Conservation (phyloP, 2,113 vertebrate genomes). For the Lophotis ruficrista region DNA sequence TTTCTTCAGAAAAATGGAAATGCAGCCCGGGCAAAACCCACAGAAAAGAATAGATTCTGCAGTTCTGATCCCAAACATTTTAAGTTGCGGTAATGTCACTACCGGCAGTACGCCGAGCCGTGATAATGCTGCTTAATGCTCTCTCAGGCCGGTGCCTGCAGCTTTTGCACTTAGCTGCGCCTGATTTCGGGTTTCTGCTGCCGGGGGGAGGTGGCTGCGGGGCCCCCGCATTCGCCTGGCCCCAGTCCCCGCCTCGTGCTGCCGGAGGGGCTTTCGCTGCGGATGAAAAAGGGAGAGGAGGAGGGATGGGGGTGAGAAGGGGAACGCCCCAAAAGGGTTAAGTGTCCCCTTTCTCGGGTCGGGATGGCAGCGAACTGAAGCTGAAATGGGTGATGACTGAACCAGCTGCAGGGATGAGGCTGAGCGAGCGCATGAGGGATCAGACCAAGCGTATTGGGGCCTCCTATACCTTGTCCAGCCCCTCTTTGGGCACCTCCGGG, state of each 20-base stretch:
- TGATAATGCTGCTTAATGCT: conserved; percentile 33
- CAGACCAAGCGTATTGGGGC: rapidly evolving
- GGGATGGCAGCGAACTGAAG: neutral
- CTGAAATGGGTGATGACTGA: neutral
- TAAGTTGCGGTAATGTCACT: conserved; percentile 2
- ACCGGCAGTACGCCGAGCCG: neutral
- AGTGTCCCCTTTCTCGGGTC: neutral
- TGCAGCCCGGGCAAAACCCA: neutral
- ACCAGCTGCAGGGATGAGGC: neutral
- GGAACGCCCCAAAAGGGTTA: neutral
- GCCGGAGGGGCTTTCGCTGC: neutral
- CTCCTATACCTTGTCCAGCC: neutral
- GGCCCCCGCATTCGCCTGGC: neutral
- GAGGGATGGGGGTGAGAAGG: neutral
- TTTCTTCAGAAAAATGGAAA: conserved; percentile 8
- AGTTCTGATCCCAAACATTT: neutral
- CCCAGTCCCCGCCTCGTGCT: neutral
- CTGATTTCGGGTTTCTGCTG: neutral
- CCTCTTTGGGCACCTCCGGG: neutral
- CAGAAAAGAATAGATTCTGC: neutral
- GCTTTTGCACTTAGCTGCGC: neutral
- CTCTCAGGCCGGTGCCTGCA: neutral
- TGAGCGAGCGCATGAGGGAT: neutral
- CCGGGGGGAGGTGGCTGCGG: neutral
- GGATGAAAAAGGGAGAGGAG: neutral